These are phyloP conservation scores for Ectropis crepuscularia DNA, from an alignment of 2,888 invertebrate species.

Conservation along the genomic window DNA sequence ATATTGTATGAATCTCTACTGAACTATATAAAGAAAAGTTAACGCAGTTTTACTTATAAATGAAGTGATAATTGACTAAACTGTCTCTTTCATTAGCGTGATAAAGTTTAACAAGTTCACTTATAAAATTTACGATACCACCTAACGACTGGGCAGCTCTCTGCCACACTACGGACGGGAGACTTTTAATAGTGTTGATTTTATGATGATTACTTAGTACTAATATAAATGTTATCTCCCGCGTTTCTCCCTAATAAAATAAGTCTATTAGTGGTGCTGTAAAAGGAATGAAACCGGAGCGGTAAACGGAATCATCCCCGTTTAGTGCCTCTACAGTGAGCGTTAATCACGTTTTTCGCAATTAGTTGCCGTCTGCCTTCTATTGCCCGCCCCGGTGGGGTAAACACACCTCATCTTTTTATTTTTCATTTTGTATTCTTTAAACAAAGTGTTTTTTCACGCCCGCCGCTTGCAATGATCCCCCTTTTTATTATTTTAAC, in stretches of 20 bases:
- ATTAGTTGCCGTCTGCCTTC: constrained; percentile 73
- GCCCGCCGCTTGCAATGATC: constrained; percentile 50
- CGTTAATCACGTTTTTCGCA: constrained; percentile 81
- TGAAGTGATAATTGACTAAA: constrained; percentile 25
- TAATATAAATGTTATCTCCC: constrained; percentile 69
- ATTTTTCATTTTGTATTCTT: constrained; percentile 60
- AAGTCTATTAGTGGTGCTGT: constrained; percentile 75
- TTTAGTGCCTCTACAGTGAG: constrained; percentile 73
- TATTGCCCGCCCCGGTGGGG: constrained; percentile 65
- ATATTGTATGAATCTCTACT: not conserved
- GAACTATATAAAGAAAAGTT: not conserved
- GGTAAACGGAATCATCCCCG: constrained; percentile 71
- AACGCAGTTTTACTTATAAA: not conserved
- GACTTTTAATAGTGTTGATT: constrained; percentile 57
- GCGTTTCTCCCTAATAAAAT: constrained; percentile 71
- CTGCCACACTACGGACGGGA: constrained; percentile 32
- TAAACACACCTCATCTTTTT: constrained; percentile 67
- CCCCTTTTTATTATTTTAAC: constrained; percentile 51
- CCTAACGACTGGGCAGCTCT: constrained; percentile 33
- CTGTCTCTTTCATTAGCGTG: constrained; percentile 30
- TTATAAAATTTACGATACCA: constrained; percentile 37
- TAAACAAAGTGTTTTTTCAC: constrained; percentile 60
- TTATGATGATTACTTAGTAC: constrained; percentile 70
- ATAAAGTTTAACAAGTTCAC: constrained; percentile 35
- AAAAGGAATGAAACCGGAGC: constrained; percentile 68